Percentiles rank a stretch among this genome's conserved stretches.
These are phyloP conservation scores for Calephelis nemesis DNA, from an alignment of 1,140 invertebrate species.

Conservation along the genomic window DNA sequence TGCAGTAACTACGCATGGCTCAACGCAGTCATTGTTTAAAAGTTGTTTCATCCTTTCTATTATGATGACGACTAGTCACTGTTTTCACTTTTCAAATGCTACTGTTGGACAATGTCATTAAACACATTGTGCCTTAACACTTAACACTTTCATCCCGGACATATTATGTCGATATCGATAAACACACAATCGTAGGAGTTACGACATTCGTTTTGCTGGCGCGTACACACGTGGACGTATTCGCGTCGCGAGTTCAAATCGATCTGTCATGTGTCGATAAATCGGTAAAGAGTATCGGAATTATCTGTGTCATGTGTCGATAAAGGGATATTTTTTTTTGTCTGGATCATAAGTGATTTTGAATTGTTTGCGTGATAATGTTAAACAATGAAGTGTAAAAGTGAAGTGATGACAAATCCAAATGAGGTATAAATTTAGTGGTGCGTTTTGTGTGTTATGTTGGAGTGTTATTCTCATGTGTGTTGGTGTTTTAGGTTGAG, in stretches of 20 bases:
- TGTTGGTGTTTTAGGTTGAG: constrained; percentile 33
- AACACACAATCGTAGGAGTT: neutral
- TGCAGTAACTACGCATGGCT: too few relatives aligned
- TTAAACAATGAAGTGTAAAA: constrained; percentile 38
- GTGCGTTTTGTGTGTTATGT: constrained; percentile 26
- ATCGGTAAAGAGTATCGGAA: neutral
- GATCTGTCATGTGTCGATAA: neutral
- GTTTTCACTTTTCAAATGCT: neutral
- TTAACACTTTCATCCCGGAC: constrained; percentile 2
- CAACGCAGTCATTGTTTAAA: too few relatives aligned
- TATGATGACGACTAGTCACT: neutral
- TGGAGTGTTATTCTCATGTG: constrained; percentile 27
- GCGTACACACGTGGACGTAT: neutral
- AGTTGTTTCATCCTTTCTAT: too few relatives aligned
- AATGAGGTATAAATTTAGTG: constrained; percentile 32
- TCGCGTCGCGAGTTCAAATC: neutral
- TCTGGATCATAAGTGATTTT: neutral
- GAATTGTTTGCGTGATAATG: constrained; percentile 8
- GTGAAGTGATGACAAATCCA: constrained; percentile 36
- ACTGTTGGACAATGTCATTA: neutral
- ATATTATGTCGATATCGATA: neutral
- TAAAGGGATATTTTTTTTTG: too few relatives aligned
- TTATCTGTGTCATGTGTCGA: neutral
- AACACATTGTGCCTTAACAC: neutral
- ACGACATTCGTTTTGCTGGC: neutral